Percentiles rank a stretch among this genome's conserved stretches.
Conservation (phyloP, 2,888 invertebrate genomes). For the Acanthosepion lycidas region DNA sequence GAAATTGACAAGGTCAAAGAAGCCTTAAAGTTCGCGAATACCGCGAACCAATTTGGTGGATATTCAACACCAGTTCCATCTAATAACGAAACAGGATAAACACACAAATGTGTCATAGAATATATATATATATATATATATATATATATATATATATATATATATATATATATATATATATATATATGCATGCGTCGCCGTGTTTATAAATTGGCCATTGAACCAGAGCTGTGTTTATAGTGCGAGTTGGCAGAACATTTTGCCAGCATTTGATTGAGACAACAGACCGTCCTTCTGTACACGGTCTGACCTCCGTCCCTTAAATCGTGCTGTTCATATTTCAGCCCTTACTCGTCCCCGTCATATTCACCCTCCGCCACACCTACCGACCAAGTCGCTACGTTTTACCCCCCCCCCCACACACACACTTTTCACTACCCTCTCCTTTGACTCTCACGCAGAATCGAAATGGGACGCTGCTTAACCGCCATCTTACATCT, state of each 20-base stretch:
- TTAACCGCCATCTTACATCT: background rate
- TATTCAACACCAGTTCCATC: too few species aligned
- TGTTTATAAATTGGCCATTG: background rate
- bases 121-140: background rate
- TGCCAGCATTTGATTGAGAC: conserved; percentile 33
- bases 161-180: conserved; percentile 22
- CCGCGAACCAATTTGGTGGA: too few species aligned
- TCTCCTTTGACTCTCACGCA: background rate
- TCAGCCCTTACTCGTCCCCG: background rate
- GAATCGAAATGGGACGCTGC: background rate
- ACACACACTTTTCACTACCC: background rate
- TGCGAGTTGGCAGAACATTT: background rate
- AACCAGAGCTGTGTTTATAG: conserved; percentile 33
- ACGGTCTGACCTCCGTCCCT: background rate
- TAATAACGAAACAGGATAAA: too few species aligned
- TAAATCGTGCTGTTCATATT: background rate
- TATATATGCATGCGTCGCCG: background rate
- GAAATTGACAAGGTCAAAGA: too few species aligned
- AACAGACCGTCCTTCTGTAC: background rate
- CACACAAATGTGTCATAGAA: too few species aligned
- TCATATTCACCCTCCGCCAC: background rate
- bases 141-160: conserved; percentile 1
- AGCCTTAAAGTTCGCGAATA: too few species aligned
- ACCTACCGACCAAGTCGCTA: background rate
- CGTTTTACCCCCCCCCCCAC: background rate